Evolutionary conservation across 2,797 vertebrate species (phyloP), one percentile per base, ranked within the genome.

Genomic region (Oreonectes daqikongensis): DNA sequence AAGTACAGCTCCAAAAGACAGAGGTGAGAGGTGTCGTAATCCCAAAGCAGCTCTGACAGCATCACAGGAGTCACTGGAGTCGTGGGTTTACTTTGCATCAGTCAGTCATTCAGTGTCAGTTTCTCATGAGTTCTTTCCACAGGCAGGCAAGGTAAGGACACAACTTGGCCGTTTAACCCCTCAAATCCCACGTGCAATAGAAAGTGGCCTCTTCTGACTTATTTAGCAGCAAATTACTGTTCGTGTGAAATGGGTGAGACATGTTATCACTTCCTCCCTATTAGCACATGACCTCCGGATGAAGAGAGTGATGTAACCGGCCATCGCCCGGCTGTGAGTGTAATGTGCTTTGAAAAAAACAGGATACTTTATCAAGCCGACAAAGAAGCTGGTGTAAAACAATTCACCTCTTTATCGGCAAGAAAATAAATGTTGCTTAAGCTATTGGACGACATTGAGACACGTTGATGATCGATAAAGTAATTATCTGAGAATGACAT

Each of bases 241-340:
- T 87, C 87, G 88, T 87, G 80, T 88, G 83, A 77, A 83, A 83
- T 79, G 82, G 81, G 73, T 81, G 82, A 86, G 79, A 78, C 83
- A 84, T 84, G 82, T 79, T 84, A 85, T 86, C 79, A 69, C 84
- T 83, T 83, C n/a, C 86, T 77, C n/a, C 84, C 87, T 86, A 75
- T 85, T 81, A 78, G 72, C 84, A 84, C 87, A 18, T 86, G 85
- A 88, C 78, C 80, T 85, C 77, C 69, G 84, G 67, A 66, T 79
- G 82, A 81, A 80, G 79, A 82, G 50, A 65, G 60, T 10, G 20
- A 18, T 78, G 63, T 81, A 82, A 75, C 67, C 77, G 75, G 57
- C 64, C 73, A 59, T 72, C 46, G n/a, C 66, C 80, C 28, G 35
- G 63, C 78, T 72, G 59, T 75, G 79, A 75, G 80, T 48, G 53